Evolutionary conservation across 2,113 vertebrate species (phyloP).

Genomic region (Phoenicopterus ruber): DNA sequence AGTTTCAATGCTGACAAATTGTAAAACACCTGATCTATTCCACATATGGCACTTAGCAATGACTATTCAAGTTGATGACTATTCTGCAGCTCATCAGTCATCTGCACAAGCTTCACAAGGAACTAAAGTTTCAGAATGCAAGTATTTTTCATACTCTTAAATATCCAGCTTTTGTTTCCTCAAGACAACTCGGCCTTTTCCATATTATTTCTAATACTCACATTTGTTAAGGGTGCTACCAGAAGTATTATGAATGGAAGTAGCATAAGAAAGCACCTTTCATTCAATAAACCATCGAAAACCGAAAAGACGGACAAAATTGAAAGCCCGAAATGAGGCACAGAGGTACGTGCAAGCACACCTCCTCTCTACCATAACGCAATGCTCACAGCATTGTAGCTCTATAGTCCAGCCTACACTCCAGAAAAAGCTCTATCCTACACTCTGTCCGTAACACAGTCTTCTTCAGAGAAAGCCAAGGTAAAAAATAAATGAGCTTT

Average conservation of each 20-base stretch:
- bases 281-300: neutral
- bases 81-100: neutral
- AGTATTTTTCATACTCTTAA: neutral
- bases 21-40: neutral
- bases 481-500: neutral
- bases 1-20: neutral
- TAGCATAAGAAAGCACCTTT: neutral
- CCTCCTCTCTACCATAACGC: neutral
- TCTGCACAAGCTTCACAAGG: neutral
- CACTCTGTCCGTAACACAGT: neutral
- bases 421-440: neutral
- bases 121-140: neutral
- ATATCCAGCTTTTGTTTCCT: neutral
- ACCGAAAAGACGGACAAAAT: neutral
- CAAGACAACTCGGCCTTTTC: neutral
- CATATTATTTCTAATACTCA: neutral
- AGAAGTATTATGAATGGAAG: neutral
- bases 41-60: neutral
- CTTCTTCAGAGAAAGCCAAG: neutral
- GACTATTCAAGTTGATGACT: neutral
- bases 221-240: neutral
- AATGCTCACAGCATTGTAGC: neutral
- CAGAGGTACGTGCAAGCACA: neutral
- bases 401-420: neutral
- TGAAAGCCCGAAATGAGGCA: neutral